A percentile compares a stretch with the other conserved stretches of the same genome.
Conservation (phyloP, 2,113 vertebrate species). For the Andinoacara biseriatus region DNA sequence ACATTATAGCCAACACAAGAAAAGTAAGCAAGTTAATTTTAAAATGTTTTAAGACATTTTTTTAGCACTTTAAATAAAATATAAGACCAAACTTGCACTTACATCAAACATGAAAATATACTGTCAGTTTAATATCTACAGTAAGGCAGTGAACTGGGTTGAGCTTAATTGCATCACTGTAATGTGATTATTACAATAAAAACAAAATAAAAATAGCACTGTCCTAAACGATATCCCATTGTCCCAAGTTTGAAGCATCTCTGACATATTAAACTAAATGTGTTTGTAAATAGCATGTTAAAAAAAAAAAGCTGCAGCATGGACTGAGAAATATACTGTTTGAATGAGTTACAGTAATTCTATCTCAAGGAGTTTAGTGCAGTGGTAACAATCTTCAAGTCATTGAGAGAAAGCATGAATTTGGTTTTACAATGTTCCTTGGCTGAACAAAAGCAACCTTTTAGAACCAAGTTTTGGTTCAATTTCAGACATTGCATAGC, state of each 20-base stretch:
- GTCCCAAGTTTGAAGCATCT: neutral
- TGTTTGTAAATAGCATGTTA: neutral
- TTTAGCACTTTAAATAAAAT: neutral
- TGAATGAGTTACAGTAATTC: neutral
- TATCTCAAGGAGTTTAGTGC: neutral
- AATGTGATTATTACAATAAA: neutral
- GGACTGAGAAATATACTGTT: neutral
- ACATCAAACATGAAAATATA: neutral
- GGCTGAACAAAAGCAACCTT: too few species aligned
- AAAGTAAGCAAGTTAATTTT: neutral
- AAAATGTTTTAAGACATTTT: neutral
- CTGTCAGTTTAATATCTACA: neutral
- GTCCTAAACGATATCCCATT: neutral
- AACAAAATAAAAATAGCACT: neutral
- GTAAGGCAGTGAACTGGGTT: neutral
- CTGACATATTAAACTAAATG: neutral
- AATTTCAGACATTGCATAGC: neutral
- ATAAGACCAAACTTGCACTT: neutral
- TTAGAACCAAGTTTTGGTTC: neutral
- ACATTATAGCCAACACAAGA: neutral
- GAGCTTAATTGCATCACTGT: neutral
- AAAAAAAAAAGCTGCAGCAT: neutral
- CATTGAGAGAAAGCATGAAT: too few species aligned
- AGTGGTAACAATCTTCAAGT: neutral
- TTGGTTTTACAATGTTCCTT: too few species aligned